Conservation (phyloP, 2,113 vertebrate genomes). For the Atherinomorus stipes region DNA sequence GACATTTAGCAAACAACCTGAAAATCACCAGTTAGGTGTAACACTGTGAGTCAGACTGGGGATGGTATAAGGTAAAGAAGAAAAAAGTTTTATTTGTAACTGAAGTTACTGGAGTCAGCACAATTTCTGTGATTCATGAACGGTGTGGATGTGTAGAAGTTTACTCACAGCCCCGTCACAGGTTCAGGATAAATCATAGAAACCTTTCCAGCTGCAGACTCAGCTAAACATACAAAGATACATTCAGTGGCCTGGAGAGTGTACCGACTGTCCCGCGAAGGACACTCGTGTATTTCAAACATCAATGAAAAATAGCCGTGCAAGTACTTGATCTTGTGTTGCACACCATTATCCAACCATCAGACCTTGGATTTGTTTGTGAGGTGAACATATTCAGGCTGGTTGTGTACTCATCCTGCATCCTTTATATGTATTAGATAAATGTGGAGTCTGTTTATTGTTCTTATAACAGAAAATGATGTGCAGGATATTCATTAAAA, state of each 20-base stretch:
- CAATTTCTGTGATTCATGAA: conserved; percentile 39
- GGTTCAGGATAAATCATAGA: conserved; percentile 23
- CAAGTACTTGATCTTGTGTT: neutral
- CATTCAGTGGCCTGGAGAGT: conserved; percentile 22
- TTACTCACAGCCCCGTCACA: conserved; percentile 59
- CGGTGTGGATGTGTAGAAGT: conserved; percentile 15
- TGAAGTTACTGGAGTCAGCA: conserved; percentile 25
- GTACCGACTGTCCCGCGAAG: neutral
- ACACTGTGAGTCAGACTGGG: neutral
- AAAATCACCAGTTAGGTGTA: conserved; percentile 45
- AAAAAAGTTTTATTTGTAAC: neutral
- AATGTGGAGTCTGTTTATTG: too few relatives aligned
- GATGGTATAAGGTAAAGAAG: neutral
- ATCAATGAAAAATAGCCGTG: neutral
- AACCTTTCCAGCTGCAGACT: conserved; percentile 47
- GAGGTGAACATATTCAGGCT: too few relatives aligned
- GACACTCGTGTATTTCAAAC: neutral
- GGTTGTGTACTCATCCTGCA: too few relatives aligned
- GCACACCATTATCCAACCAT: neutral
- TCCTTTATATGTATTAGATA: too few relatives aligned
- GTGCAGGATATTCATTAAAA: neutral
- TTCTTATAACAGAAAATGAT: too few relatives aligned
- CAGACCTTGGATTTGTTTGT: too few relatives aligned
- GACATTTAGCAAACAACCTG: conserved; percentile 61
- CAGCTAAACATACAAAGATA: conserved; percentile 30